phyloP scores from a whole-genome alignment of 1,140 invertebrate species.

The Lasioglossum baleicum region DNA sequence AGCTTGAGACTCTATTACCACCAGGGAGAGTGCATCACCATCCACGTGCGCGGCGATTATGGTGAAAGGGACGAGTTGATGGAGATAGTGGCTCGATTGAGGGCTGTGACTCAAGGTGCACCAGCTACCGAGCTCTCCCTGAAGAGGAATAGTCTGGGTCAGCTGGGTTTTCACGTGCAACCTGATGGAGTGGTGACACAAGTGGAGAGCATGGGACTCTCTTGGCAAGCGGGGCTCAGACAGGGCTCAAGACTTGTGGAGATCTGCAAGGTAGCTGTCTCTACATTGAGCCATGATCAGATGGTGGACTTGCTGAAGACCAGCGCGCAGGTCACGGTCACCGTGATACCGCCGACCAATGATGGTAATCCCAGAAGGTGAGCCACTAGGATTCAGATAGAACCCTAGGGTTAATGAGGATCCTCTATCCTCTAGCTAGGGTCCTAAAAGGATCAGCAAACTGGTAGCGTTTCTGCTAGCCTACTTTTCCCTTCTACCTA shows the following conservation, averaged over 20 bases:
- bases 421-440: too few species aligned
- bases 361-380: conserved; percentile 85
- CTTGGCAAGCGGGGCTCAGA: conserved; percentile 93
- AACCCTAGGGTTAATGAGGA: too few species aligned
- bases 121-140: conserved; percentile 88
- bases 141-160: conserved; percentile 89
- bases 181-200: conserved; percentile 97
- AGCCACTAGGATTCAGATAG: neutral
- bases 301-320: conserved; percentile 97
- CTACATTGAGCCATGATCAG: conserved; percentile 94
- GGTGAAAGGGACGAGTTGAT: conserved; percentile 88
- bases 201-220: conserved; percentile 92
- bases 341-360: conserved; percentile 88
- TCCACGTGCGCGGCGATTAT: conserved; percentile 84
- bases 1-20: conserved; percentile 87
- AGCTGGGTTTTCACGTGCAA: conserved; percentile 97
- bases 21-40: conserved; percentile 91
- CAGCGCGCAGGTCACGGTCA: conserved; percentile 90
- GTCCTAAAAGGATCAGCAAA: too few species aligned
- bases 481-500: too few species aligned
- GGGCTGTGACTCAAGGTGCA: conserved; percentile 87
- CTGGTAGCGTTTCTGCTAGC: too few species aligned
- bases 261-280: conserved; percentile 94
- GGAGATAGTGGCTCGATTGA: conserved; percentile 87
- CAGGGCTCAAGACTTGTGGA: conserved; percentile 95